phyloP scores from a whole-genome alignment of 2,888 invertebrate genomes.

The Agonum fuliginosum region DNA sequence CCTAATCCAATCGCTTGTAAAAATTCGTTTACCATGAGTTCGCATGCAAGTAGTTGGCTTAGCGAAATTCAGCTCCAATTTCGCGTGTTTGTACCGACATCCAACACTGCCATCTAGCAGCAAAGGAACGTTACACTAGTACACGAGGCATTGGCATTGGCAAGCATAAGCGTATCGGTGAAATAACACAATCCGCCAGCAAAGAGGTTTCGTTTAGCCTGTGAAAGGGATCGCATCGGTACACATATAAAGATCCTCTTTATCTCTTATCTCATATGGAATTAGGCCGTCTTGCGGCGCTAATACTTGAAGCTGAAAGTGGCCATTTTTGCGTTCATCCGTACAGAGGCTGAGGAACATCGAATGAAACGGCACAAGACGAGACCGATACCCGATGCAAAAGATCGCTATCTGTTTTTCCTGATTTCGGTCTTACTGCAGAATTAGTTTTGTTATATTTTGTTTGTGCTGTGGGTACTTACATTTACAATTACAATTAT shows the following conservation, averaged over 20 bases:
- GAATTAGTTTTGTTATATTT: not conserved
- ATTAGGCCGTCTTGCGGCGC: conserved; percentile 63
- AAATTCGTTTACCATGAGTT: conserved; percentile 13
- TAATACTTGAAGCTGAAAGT: conserved; percentile 48
- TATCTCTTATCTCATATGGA: conserved; percentile 68
- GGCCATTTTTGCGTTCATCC: conserved; percentile 47
- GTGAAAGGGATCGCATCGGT: conserved; percentile 48
- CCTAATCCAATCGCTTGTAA: conserved; percentile 22
- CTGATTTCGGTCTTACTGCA: not conserved
- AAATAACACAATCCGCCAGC: conserved; percentile 30
- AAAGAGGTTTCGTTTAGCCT: conserved; percentile 46
- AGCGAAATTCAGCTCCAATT: not conserved
- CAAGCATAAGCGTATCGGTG: conserved; percentile 12
- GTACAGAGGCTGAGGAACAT: not conserved
- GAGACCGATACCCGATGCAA: too few species aligned
- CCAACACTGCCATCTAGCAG: not conserved
- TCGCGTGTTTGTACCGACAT: not conserved
- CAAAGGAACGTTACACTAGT: not conserved
- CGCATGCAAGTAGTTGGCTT: conserved; percentile 14
- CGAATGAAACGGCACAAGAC: not conserved
- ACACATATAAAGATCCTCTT: conserved; percentile 65
- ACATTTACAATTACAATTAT: too few species aligned
- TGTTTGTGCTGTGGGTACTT: too few species aligned
- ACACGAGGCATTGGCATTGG: conserved; percentile 1
- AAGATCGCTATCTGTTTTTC: not conserved